A percentile compares a stretch with the other conserved stretches of the same genome.
Evolutionary conservation across 2,797 vertebrate species (phyloP).

Genomic region (Poecilia gillii): DNA sequence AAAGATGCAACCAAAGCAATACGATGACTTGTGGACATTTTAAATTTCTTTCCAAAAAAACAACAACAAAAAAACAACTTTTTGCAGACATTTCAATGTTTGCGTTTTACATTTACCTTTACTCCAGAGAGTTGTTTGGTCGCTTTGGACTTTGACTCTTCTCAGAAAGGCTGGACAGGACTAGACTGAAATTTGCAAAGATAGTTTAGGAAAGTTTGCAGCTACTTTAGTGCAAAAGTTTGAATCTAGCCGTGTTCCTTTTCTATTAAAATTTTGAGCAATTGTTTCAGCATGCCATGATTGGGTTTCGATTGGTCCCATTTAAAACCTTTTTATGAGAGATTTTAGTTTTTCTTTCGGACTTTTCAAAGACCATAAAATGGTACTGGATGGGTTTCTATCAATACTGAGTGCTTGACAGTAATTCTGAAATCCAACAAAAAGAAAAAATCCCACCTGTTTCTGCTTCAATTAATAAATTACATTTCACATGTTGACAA

Average conservation of each 20-base stretch:
- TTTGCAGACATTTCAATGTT: no score
- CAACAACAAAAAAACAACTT: no score
- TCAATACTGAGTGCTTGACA: neutral
- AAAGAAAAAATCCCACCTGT: neutral
- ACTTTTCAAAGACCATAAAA: neutral
- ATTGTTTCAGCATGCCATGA: neutral
- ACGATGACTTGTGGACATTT: no score
- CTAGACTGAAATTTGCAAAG: neutral
- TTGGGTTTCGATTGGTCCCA: neutral
- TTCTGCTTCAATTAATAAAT: neutral
- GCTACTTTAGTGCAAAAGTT: neutral
- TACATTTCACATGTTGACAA: neutral
- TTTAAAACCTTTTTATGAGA: neutral
- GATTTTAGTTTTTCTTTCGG: neutral
- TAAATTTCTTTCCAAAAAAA: no score
- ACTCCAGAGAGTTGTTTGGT: neutral
- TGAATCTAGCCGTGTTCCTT: neutral
- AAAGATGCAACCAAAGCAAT: no score
- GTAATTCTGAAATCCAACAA: neutral
- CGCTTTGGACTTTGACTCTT: neutral
- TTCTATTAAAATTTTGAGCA: neutral
- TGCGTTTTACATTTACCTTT: neutral
- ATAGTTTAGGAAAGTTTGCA: neutral
- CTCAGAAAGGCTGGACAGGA: neutral
- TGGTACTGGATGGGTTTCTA: neutral